Evolutionary conservation across 2,113 vertebrate genomes (phyloP).

Genomic region (Gulo gulo): DNA sequence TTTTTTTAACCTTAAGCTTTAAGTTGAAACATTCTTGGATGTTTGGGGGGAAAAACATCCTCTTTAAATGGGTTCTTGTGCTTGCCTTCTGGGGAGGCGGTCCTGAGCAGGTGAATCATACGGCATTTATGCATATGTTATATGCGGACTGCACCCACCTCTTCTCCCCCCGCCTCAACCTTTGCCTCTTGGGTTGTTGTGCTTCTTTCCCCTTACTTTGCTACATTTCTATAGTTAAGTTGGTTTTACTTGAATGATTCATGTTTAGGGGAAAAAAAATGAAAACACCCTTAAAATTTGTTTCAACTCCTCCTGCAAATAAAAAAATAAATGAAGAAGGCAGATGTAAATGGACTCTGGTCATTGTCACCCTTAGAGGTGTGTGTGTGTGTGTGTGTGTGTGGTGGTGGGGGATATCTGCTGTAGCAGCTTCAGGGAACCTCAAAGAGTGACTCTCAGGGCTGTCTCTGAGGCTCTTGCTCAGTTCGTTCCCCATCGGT

Average conservation of each 20-base stretch:
- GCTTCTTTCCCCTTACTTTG: constrained; percentile 77
- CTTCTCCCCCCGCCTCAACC: not conserved
- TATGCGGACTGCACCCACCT: constrained; percentile 42
- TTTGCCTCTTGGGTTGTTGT: constrained; percentile 73
- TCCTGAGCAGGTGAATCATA: constrained; percentile 63
- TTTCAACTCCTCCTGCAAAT: constrained; percentile 86
- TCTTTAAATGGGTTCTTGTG: constrained; percentile 60
- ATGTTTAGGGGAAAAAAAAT: constrained; percentile 77
- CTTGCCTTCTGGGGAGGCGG: constrained; percentile 59
- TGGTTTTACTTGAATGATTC: constrained; percentile 84
- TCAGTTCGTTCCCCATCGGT: not conserved
- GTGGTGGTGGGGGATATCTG: not conserved
- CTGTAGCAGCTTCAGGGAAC: not conserved
- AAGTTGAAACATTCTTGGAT: constrained; percentile 63
- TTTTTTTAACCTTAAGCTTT: constrained; percentile 62
- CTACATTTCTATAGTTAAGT: constrained; percentile 81
- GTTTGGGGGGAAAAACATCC: constrained; percentile 48
- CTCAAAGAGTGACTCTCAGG: not conserved
- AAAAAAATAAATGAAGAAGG: constrained; percentile 83
- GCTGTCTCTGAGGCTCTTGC: not conserved
- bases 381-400: not conserved
- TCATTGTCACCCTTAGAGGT: constrained; percentile 42
- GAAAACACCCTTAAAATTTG: constrained; percentile 79
- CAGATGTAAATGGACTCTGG: constrained; percentile 73
- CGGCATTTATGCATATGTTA: constrained; percentile 59